Conservation (phyloP, 2,888 invertebrate species). For the Acleris sparsana region DNA sequence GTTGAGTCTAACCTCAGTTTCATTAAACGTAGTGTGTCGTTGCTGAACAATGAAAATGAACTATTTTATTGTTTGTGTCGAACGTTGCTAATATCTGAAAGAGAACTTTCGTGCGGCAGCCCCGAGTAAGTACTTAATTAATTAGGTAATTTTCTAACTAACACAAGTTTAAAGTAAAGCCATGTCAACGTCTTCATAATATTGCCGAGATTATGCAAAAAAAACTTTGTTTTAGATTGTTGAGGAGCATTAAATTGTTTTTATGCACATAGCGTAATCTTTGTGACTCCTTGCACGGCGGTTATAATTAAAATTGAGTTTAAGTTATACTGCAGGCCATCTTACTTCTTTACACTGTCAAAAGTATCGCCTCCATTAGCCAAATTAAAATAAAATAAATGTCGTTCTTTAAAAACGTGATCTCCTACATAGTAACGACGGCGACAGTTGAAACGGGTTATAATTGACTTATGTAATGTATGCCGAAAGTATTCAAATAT, state of each 20-base stretch:
- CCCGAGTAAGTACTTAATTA: conserved; percentile 9
- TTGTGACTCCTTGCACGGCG: no score
- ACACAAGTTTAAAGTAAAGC: no score
- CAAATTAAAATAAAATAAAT: neutral
- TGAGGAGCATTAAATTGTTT: no score
- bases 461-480: conserved; percentile 4
- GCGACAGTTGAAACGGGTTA: neutral
- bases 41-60: conserved; percentile 1
- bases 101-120: neutral
- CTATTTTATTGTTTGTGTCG: neutral
- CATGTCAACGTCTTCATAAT: no score
- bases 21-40: neutral
- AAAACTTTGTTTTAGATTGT: no score
- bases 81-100: conserved; percentile 1
- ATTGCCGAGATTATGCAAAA: no score
- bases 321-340: no score
- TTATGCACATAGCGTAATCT: no score
- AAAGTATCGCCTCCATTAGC: no score
- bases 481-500: conserved; percentile 16
- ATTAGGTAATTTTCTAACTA: neutral
- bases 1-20: neutral
- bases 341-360: no score
- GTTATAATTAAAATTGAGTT: no score
- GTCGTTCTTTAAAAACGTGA: neutral
- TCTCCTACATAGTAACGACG: neutral